phyloP scores from a whole-genome alignment of 2,113 vertebrate genomes.

The Toxostoma redivivum region DNA sequence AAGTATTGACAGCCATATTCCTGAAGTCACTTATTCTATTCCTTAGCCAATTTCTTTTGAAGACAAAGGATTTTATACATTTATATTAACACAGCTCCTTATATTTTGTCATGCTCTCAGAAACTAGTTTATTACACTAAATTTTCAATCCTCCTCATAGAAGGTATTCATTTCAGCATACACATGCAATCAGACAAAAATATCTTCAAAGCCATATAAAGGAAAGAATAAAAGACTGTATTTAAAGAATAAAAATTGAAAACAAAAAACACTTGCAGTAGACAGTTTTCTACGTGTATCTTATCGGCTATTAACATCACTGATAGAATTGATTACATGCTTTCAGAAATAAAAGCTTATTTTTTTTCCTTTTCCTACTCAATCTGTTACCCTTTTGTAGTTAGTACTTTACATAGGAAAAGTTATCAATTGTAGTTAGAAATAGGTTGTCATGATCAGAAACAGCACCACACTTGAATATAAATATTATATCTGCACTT shows the following conservation, averaged over 20 bases:
- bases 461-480: neutral
- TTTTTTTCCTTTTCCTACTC: neutral
- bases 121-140: neutral
- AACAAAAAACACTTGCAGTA: neutral
- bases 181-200: neutral
- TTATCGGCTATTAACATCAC: neutral
- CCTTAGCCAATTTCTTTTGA: neutral
- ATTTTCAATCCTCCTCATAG: neutral
- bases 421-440: neutral
- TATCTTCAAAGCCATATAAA: neutral
- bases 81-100: neutral
- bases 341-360: neutral
- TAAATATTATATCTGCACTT: neutral
- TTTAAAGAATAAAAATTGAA: neutral
- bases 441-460: neutral
- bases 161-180: neutral
- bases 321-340: neutral
- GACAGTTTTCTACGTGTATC: neutral
- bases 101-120: neutral
- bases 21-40: neutral
- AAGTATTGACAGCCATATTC: neutral
- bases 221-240: neutral
- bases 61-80: neutral
- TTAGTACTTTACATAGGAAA: neutral
- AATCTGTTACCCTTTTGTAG: neutral